Conservation (phyloP, 2,888 invertebrate genomes). For the Drosophila histrio region DNA sequence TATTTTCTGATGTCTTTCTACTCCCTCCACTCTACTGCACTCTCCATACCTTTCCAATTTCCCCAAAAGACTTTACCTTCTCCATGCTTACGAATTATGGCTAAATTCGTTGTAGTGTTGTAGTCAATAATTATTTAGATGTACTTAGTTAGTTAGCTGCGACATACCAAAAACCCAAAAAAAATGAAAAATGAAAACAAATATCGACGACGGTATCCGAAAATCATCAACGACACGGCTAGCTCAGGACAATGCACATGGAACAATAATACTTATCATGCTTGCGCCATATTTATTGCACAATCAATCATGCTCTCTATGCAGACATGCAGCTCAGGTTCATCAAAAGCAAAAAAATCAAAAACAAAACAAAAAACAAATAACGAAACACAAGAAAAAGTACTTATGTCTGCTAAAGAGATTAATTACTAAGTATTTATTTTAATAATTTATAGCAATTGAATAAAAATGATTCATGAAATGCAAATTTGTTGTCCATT, state of each 20-base stretch:
- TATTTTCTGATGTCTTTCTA: conserved; percentile 8
- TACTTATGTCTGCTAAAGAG: conserved; percentile 68
- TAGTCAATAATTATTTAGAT: conserved; percentile 79
- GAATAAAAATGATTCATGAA: conserved; percentile 81
- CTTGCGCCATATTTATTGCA: conserved; percentile 78
- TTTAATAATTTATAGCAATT: conserved; percentile 74
- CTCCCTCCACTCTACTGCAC: conserved; percentile 3
- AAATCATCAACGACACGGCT: conserved; percentile 54
- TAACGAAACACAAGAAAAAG: conserved; percentile 37
- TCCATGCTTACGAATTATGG: conserved; percentile 60
- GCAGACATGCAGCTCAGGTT: conserved; percentile 69
- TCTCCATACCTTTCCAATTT: conserved; percentile 25
- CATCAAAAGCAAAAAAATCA: conserved; percentile 37
- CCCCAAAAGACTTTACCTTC: conserved; percentile 55
- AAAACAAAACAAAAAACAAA: conserved; percentile 14
- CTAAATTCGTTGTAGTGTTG: conserved; percentile 73
- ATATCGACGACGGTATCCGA: conserved; percentile 31
- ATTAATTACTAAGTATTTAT: conserved; percentile 79
- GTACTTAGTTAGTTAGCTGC: conserved; percentile 80
- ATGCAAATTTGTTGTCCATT: conserved; percentile 42
- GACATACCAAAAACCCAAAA: conserved; percentile 76
- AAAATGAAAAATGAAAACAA: conserved; percentile 35
- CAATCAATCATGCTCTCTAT: conserved; percentile 52
- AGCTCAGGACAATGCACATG: conserved; percentile 70
- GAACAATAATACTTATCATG: conserved; percentile 47